Evolutionary conservation across 2,113 vertebrate species (phyloP).

Genomic region (Balaeniceps rex): DNA sequence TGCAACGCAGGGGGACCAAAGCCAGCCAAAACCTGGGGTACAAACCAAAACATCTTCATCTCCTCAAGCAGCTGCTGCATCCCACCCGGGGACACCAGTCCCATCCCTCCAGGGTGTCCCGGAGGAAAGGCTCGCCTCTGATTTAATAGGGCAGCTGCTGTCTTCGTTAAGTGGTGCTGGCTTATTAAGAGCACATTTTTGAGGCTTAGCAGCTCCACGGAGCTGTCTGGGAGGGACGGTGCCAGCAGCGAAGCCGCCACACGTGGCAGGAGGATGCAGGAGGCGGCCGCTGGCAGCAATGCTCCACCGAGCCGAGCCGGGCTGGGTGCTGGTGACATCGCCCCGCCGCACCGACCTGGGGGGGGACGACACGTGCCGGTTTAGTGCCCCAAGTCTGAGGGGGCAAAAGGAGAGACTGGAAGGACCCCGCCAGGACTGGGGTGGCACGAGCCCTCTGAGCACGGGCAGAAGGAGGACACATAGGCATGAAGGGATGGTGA

Average conservation of each 20-base stretch:
- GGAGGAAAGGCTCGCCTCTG: not conserved
- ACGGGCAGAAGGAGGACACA: fast-evolving
- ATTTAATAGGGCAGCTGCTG: not conserved
- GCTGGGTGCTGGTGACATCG: not conserved
- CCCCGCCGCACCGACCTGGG: fast-evolving
- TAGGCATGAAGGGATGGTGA: not conserved
- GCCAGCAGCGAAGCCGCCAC: fast-evolving
- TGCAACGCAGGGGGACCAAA: not conserved
- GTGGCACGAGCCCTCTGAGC: not conserved
- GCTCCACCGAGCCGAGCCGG: fast-evolving
- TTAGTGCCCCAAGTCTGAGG: not conserved
- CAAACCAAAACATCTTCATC: not conserved
- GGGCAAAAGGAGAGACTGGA: not conserved
- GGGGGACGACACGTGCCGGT: fast-evolving
- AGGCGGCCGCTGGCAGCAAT: not conserved
- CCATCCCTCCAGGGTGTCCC: not conserved
- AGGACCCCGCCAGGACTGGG: not conserved
- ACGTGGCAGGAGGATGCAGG: fast-evolving
- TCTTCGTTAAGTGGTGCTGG: not conserved
- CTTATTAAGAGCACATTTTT: conserved; percentile 49
- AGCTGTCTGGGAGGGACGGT: not conserved
- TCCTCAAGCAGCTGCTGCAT: not conserved
- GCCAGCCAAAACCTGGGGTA: not conserved
- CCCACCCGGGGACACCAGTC: not conserved
- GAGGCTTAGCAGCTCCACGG: conserved; percentile 33